Conservation (phyloP, 1,140 invertebrate genomes). For the Heliconius hermathena region DNA sequence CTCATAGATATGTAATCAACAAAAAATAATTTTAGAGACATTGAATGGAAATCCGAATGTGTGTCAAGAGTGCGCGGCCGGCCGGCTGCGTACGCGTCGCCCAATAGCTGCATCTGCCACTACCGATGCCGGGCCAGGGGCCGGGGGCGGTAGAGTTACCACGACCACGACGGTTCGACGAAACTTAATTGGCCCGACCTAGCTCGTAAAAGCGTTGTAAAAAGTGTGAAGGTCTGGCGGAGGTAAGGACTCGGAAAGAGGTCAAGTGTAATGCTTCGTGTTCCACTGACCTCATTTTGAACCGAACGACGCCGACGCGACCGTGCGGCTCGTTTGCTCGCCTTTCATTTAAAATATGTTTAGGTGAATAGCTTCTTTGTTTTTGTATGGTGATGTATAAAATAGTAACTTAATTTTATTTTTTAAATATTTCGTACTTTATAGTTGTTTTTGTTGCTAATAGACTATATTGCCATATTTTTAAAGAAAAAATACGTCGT, state of each 20-base stretch:
- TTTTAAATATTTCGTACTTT: neutral
- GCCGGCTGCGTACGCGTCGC: conserved; percentile 35
- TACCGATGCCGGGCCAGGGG: conserved; percentile 29
- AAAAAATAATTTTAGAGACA: conserved; percentile 63
- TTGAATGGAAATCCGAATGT: conserved; percentile 66
- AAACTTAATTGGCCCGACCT: conserved; percentile 79
- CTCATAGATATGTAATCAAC: conserved; percentile 47
- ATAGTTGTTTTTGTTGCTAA: neutral
- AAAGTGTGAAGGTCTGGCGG: conserved; percentile 80
- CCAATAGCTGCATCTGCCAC: conserved; percentile 56
- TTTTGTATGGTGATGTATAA: conserved; percentile 17
- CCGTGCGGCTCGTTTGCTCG: conserved; percentile 57
- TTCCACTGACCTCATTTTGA: conserved; percentile 79
- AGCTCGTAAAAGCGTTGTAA: conserved; percentile 79
- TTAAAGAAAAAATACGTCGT: too few species aligned
- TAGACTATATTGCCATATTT: neutral
- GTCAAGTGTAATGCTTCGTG: conserved; percentile 80
- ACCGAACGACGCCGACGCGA: conserved; percentile 55
- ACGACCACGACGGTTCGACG: conserved; percentile 54
- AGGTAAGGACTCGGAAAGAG: conserved; percentile 81
- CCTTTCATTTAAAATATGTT: conserved; percentile 58
- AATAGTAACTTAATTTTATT: neutral
- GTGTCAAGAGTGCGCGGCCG: conserved; percentile 70
- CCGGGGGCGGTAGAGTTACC: conserved; percentile 61
- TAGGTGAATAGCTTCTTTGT: conserved; percentile 36